phyloP scores from a whole-genome alignment of 2,888 invertebrate species.

The Molorchus minor region DNA sequence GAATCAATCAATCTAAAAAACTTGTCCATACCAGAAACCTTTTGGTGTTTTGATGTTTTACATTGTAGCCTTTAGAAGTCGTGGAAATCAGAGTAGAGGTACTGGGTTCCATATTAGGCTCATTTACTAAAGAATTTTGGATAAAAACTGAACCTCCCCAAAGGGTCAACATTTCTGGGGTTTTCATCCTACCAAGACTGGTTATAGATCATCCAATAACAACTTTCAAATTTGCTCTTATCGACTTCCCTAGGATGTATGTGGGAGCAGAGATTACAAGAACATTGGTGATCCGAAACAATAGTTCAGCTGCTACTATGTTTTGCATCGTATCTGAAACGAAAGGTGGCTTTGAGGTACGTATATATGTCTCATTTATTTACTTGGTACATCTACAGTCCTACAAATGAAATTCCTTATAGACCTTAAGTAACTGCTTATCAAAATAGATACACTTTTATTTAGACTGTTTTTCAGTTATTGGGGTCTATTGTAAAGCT shows the following conservation, averaged over 20 bases:
- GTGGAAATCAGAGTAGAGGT: constrained; percentile 56
- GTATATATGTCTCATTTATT: too few relatives aligned
- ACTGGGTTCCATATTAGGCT: constrained; percentile 57
- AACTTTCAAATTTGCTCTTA: constrained; percentile 58
- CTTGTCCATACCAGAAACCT: too few relatives aligned
- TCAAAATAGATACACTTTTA: too few relatives aligned
- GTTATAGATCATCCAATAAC: constrained; percentile 57
- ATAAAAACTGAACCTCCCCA: constrained; percentile 56
- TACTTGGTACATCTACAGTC: too few relatives aligned
- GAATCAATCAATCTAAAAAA: too few relatives aligned
- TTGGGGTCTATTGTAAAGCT: too few relatives aligned
- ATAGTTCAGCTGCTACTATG: constrained; percentile 58
- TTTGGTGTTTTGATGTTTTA: too few relatives aligned
- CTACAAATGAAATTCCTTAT: too few relatives aligned
- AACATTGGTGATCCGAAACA: constrained; percentile 60
- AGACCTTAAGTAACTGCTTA: too few relatives aligned
- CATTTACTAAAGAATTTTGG: constrained; percentile 62
- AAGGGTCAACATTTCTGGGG: constrained; percentile 51
- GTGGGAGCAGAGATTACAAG: constrained; percentile 55
- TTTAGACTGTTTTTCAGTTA: too few relatives aligned
- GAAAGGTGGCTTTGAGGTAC: constrained; percentile 52
- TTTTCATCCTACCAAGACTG: constrained; percentile 58
- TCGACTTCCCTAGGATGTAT: constrained; percentile 61
- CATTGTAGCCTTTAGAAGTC: constrained; percentile 37
- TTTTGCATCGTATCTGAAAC: constrained; percentile 60